Conservation (phyloP, 1,140 invertebrate genomes). For the Octopus bimaculoides region DNA sequence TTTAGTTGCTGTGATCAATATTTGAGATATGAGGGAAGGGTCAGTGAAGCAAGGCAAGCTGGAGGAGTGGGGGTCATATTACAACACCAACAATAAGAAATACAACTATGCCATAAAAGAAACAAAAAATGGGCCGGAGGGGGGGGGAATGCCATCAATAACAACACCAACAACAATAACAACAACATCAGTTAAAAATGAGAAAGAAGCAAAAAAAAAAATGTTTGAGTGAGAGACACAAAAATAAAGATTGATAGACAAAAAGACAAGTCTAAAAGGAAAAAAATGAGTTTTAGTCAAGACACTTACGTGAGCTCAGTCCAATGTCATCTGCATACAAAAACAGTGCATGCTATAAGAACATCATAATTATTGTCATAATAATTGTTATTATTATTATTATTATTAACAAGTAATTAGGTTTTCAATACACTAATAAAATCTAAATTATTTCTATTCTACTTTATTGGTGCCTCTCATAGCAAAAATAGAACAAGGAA, state of each 20-base stretch:
- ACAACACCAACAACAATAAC: background rate
- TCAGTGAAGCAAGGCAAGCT: too few relatives aligned
- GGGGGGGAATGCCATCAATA: background rate
- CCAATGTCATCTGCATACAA: slow-evolving; percentile 47
- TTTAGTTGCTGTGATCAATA: too few relatives aligned
- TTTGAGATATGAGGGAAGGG: too few relatives aligned
- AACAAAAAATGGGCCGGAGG: too few relatives aligned
- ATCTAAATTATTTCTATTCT: too few relatives aligned
- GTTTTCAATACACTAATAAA: too few relatives aligned
- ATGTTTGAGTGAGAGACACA: background rate
- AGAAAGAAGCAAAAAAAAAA: background rate
- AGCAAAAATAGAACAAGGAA: too few relatives aligned
- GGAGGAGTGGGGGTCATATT: background rate
- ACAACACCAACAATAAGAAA: background rate
- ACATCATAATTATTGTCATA: background rate
- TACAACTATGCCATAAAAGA: background rate
- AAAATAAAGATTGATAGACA: background rate
- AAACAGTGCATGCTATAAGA: slow-evolving; percentile 20
- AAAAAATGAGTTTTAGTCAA: background rate
- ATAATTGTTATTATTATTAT: too few relatives aligned
- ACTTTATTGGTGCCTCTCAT: too few relatives aligned
- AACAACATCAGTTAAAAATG: background rate
- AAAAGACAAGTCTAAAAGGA: background rate
- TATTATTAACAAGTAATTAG: too few relatives aligned
- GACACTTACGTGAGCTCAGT: slow-evolving; percentile 50